These are phyloP conservation scores for Numenius phaeopus DNA, from an alignment of 2,797 vertebrate genomes.

Conservation along the genomic window DNA sequence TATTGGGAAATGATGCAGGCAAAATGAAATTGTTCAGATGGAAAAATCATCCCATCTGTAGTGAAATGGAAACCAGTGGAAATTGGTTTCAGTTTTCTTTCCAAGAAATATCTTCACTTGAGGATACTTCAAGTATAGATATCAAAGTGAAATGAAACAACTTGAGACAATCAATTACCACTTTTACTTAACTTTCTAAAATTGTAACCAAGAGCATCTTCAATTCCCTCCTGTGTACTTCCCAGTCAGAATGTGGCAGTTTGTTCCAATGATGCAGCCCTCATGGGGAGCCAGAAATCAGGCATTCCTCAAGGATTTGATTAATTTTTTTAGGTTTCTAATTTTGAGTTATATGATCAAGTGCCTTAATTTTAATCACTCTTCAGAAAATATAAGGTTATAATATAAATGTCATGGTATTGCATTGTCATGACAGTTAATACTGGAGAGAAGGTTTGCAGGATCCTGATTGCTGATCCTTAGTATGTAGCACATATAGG, in stretches of 20 bases:
- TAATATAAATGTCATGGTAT: too few relatives aligned
- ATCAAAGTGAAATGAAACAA: neutral
- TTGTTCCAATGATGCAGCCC: neutral
- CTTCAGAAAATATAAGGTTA: too few relatives aligned
- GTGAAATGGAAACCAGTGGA: neutral
- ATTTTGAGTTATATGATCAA: neutral
- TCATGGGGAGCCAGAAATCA: neutral
- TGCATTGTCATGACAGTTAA: neutral
- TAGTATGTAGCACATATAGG: neutral
- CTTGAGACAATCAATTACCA: neutral
- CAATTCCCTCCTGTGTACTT: neutral
- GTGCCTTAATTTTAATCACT: too few relatives aligned
- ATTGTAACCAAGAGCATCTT: neutral
- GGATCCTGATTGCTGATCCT: neutral
- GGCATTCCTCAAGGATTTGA: neutral
- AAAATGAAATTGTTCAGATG: neutral
- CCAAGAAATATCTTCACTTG: neutral
- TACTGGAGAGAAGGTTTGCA: neutral
- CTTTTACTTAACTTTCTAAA: neutral
- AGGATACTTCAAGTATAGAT: neutral
- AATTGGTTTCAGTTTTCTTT: neutral
- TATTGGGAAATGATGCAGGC: neutral
- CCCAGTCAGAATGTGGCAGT: neutral
- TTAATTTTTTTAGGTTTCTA: neutral
- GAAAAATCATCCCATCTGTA: neutral